Conservation (phyloP, 2,888 invertebrate genomes). For the Harpalus rubripes region DNA sequence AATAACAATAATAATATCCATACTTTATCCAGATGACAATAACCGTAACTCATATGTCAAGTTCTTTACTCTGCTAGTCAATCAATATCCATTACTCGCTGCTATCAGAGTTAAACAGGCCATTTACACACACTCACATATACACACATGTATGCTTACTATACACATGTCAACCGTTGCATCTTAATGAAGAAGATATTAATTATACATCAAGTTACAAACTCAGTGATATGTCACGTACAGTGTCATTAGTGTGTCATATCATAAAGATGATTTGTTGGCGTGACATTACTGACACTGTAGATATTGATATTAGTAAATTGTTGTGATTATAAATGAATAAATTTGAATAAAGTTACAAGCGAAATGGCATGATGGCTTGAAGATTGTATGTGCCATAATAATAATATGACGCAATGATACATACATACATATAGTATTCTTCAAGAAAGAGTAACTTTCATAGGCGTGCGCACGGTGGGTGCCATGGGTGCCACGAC, state of each 20-base stretch:
- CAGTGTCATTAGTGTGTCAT: slow-evolving; percentile 3
- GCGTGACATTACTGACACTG: not conserved
- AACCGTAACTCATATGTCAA: slow-evolving; percentile 35
- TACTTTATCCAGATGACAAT: slow-evolving; percentile 16
- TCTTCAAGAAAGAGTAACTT: no score
- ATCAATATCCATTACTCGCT: slow-evolving; percentile 61
- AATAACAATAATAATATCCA: slow-evolving; percentile 6
- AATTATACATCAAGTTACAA: slow-evolving; percentile 43
- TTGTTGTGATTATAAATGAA: not conserved
- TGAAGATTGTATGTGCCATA: no score
- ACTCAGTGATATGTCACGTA: slow-evolving; percentile 1
- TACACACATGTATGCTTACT: not conserved
- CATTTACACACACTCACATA: slow-evolving; percentile 61
- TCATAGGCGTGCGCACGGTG: no score
- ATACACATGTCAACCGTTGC: slow-evolving; percentile 59
- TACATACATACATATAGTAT: no score
- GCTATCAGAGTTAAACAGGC: slow-evolving; percentile 49
- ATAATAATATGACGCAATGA: no score
- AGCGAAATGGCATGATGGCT: not conserved
- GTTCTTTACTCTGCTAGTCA: slow-evolving; percentile 53
- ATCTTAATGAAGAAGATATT: slow-evolving; percentile 66
- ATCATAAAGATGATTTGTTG: slow-evolving; percentile 21
- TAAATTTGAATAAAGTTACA: not conserved
- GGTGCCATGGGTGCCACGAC: no score
- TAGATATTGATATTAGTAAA: not conserved